Conservation (phyloP, 2,113 vertebrate species). For the Melanocharis versteri region DNA sequence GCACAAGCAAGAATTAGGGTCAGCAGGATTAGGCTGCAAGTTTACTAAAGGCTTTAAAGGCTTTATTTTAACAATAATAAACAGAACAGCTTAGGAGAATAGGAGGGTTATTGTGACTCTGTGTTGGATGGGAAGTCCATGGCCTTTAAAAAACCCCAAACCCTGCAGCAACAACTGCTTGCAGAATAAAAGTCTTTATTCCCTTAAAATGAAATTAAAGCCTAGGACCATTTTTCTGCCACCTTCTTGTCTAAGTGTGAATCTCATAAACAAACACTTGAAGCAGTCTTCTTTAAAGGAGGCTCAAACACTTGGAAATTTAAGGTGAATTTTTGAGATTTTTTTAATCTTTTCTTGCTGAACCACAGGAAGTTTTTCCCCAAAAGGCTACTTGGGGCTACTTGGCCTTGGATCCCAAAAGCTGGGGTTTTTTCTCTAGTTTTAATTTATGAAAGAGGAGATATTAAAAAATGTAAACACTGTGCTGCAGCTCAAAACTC, state of each 20-base stretch:
- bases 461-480: not conserved
- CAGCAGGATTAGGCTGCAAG: slow-evolving; percentile 15
- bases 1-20: slow-evolving; percentile 10
- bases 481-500: not conserved
- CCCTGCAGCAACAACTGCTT: not conserved
- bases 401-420: not conserved
- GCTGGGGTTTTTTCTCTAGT: accelerated
- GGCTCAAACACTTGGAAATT: not conserved
- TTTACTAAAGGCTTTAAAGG: slow-evolving; percentile 23
- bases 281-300: not conserved
- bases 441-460: not conserved
- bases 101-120: not conserved
- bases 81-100: not conserved
- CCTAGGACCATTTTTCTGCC: not conserved
- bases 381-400: not conserved
- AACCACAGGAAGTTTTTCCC: not conserved
- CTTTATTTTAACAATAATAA: slow-evolving; percentile 46
- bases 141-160: not conserved
- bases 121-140: not conserved
- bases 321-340: not conserved
- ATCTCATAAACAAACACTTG: not conserved
- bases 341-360: not conserved
- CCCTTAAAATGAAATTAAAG: not conserved
- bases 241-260: not conserved
- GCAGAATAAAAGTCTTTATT: not conserved